Base-by-base conservation (phyloP, 2,113 vertebrate genomes). In the Scomber scombrus region DNA sequence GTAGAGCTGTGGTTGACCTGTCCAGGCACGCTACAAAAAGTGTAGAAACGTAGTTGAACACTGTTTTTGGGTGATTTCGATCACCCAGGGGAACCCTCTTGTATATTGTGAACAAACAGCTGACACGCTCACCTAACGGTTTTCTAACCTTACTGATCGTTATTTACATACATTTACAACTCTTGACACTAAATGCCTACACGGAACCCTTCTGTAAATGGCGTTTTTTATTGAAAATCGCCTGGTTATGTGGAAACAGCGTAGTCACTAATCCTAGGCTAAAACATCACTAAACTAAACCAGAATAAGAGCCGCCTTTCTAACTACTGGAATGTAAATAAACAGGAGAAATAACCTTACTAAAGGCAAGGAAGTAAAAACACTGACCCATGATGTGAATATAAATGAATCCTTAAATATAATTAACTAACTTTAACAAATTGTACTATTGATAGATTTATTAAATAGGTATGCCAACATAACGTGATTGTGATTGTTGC, bases 261-360 rank as follows among this genome's bases (percentile, higher is more conserved):
- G 19, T 47, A 10, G 4, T 68, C 66, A 23, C 56, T 60, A 63
- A 51, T 11, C 31, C 31, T n/a, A 71, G 21, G 46, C 6, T 65
- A 12, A n/a, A 54, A 55, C 60, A 12, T 47, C 23, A n/a, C 64
- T 68, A 49, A 61, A 66, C 34, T 61, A 26, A 86, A 83, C 12
- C 60, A 55, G 19, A 78, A 45, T 58, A 61, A 47, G 69, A 26
- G 15, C 70, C 67, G 55, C 43, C 19, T 3, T 51, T 82, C 8
- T 49, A 68, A 81, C 78, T 81, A 68, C 85, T 90, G 60, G 64
- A 88, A 83, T 89, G 76, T 82, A 79, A 70, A 82, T 74, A 71
- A 65, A 52, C 6, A 16, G 19, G 19, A 71, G 18, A 31, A 57
- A 8, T 55, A 84, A 62, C 31, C 6, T 78, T 31, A 71, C 29